Conservation (phyloP, 2,797 vertebrate genomes). For the Cuculus canorus region DNA sequence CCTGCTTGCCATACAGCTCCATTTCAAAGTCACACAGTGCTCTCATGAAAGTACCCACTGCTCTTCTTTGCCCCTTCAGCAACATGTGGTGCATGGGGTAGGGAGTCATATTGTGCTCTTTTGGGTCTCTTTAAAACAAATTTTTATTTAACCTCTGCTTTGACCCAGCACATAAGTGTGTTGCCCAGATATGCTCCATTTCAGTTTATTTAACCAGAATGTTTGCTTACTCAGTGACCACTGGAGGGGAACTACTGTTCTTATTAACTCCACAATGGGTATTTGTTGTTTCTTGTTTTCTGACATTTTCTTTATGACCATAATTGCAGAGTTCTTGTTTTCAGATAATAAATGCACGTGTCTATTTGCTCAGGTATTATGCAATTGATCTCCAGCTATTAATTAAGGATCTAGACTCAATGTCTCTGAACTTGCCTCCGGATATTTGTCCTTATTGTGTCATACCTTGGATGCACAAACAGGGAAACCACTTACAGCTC, state of each 20-base stretch:
- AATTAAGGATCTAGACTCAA: constrained; percentile 72
- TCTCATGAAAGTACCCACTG: not conserved
- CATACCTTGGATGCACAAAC: constrained; percentile 63
- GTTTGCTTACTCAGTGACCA: constrained; percentile 75
- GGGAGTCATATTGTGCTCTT: constrained; percentile 16
- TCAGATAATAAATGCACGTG: constrained; percentile 52
- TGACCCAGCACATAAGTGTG: constrained; percentile 73
- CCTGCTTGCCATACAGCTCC: not conserved
- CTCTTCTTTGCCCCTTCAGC: not conserved
- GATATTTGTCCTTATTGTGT: constrained; percentile 67
- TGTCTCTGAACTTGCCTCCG: constrained; percentile 71
- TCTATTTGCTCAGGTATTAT: constrained; percentile 58
- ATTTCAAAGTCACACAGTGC: not conserved
- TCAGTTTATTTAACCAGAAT: constrained; percentile 78
- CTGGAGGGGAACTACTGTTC: constrained; percentile 67
- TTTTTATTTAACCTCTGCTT: constrained; percentile 78
- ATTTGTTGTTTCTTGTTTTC: constrained; percentile 67
- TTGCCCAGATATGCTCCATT: constrained; percentile 72
- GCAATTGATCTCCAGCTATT: constrained; percentile 68
- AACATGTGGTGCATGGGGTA: not conserved
- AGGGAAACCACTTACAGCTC: constrained; percentile 58
- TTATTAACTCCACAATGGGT: constrained; percentile 55
- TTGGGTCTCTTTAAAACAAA: constrained; percentile 69
- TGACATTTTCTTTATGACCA: constrained; percentile 49
- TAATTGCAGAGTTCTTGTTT: constrained; percentile 61